A percentile compares a stretch with the other conserved stretches of the same genome.
These are phyloP conservation scores for Eupeodes latifasciatus DNA, from an alignment of 2,888 invertebrate species.

Conservation along the genomic window DNA sequence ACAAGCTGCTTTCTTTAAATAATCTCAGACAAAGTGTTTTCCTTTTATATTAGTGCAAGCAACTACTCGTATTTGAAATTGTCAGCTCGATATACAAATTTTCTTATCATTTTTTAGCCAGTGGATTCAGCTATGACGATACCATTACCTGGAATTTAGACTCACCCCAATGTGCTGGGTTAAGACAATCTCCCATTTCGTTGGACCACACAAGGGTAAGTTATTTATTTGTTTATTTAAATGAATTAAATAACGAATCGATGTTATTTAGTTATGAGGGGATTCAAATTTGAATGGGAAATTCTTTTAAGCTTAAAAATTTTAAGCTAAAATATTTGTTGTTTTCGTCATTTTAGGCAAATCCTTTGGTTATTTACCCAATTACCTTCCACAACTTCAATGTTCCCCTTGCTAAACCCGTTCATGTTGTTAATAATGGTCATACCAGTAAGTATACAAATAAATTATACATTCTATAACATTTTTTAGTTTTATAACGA, in stretches of 20 bases:
- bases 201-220: background rate
- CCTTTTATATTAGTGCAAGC: too few species aligned
- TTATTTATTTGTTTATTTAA: background rate
- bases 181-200: constrained; percentile 10
- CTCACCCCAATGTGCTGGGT: constrained; percentile 1
- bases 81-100: too few species aligned
- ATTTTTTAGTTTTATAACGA: background rate
- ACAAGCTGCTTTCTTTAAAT: too few species aligned
- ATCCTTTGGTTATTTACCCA: background rate
- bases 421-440: constrained; percentile 88
- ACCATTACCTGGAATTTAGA: background rate
- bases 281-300: too few species aligned
- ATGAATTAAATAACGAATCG: too few species aligned
- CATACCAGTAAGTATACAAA: constrained; percentile 82
- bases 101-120: background rate
- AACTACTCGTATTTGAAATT: too few species aligned
- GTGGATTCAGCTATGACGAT: constrained; percentile 21
- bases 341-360: background rate
- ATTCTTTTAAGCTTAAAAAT: background rate
- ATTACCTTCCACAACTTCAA: constrained; percentile 87
- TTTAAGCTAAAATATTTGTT: background rate
- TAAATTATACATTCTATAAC: background rate
- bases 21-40: too few species aligned
- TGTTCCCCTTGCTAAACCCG: constrained; percentile 86
- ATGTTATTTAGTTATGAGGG: too few species aligned